These are phyloP conservation scores for Hirtodrosophila duncani DNA, from an alignment of 2,888 invertebrate species.

Conservation along the genomic window DNA sequence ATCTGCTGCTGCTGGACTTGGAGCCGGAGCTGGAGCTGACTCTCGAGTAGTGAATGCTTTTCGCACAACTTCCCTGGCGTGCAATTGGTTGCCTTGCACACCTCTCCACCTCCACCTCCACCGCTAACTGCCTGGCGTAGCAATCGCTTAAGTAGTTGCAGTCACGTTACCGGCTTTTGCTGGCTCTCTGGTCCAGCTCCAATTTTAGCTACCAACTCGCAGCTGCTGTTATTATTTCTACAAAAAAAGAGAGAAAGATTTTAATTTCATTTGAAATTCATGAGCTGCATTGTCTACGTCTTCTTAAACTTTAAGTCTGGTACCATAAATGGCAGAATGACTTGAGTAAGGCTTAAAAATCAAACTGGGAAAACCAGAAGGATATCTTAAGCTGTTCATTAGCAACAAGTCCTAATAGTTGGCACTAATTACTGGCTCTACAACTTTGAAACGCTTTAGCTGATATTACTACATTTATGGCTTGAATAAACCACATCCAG, in stretches of 20 bases:
- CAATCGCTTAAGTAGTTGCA: conserved; percentile 12
- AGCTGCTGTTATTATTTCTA: conserved; percentile 14
- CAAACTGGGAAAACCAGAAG: no score
- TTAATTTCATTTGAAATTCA: conserved; percentile 65
- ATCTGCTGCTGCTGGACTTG: conserved; percentile 41
- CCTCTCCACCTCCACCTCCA: no score
- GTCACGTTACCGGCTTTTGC: conserved; percentile 2
- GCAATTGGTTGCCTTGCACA: no score
- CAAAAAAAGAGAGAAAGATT: conserved; percentile 34
- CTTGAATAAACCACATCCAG: no score
- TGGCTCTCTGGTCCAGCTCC: conserved; percentile 4
- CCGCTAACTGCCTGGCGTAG: background rate
- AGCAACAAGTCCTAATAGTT: no score
- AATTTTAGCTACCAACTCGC: conserved; percentile 22
- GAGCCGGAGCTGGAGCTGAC: background rate
- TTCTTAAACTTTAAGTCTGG: conserved; percentile 23
- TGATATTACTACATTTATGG: no score
- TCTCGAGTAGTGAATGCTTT: background rate
- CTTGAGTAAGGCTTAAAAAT: no score
- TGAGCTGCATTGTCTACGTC: conserved; percentile 42
- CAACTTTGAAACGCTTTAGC: no score
- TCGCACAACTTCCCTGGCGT: no score
- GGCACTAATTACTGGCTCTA: no score
- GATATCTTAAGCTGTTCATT: no score
- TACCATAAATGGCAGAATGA: no score